phyloP scores from a whole-genome alignment of 2,888 invertebrate species.

The Xanthorhoe spadicearia region DNA sequence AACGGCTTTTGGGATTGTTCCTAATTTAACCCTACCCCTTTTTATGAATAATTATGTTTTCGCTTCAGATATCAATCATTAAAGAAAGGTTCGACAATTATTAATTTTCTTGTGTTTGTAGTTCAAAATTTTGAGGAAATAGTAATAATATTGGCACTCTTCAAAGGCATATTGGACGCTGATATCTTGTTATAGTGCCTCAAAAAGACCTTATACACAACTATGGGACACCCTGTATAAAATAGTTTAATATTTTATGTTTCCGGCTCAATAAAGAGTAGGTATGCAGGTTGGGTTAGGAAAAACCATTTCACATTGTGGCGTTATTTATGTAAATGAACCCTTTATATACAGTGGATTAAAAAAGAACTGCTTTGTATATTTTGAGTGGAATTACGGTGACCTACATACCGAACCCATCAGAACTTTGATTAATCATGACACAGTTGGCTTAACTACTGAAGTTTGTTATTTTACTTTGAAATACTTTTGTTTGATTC shows the following conservation, averaged over 20 bases:
- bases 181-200: too few species aligned
- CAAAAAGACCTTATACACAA: too few species aligned
- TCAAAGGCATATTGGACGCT: too few species aligned
- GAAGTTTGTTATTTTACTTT: constrained; percentile 2
- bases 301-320: constrained; percentile 26
- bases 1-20: constrained; percentile 48
- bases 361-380: constrained; percentile 42
- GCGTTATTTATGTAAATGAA: constrained; percentile 41
- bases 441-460: constrained; percentile 17
- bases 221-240: too few species aligned
- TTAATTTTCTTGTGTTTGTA: too few species aligned
- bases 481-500: constrained; percentile 2
- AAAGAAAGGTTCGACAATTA: too few species aligned
- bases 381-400: constrained; percentile 34
- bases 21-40: not conserved
- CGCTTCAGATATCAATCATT: too few species aligned
- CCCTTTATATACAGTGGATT: constrained; percentile 42
- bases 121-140: too few species aligned
- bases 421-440: constrained; percentile 38
- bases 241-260: too few species aligned
- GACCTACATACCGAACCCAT: constrained; percentile 40
- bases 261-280: not conserved
- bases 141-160: too few species aligned
- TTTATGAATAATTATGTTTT: too few species aligned
- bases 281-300: constrained; percentile 16